Percentiles rank a stretch among this genome's conserved stretches.
Conservation (phyloP, 2,888 invertebrate genomes). For the Apotomis capreana region DNA sequence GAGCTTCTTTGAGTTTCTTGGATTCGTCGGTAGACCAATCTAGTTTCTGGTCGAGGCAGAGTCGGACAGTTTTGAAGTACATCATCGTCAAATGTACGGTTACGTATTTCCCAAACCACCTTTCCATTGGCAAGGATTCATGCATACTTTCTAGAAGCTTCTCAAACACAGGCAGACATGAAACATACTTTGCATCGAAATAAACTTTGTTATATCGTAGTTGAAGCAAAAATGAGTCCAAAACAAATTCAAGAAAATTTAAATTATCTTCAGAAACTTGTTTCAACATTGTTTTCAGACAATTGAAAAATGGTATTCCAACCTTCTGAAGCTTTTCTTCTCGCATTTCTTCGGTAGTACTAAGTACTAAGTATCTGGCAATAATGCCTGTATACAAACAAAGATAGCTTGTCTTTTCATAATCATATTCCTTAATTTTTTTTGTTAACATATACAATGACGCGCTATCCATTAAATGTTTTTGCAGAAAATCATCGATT, state of each 20-base stretch:
- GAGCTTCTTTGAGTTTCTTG: slow-evolving; percentile 24
- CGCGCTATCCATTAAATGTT: slow-evolving; percentile 42
- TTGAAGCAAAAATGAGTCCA: slow-evolving; percentile 48
- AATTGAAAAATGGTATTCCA: slow-evolving; percentile 54
- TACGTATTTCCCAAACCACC: slow-evolving; percentile 58
- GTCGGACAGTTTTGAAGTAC: slow-evolving; percentile 17
- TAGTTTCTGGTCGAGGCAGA: slow-evolving; percentile 11
- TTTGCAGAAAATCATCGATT: slow-evolving; percentile 46
- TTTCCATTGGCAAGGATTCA: slow-evolving; percentile 56
- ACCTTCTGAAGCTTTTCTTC: slow-evolving; percentile 50
- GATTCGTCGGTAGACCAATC: slow-evolving; percentile 30
- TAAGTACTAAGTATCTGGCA: slow-evolving; percentile 58
- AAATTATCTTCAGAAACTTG: slow-evolving; percentile 23
- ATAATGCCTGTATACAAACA: slow-evolving; percentile 53
- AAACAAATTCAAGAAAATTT: neutral
- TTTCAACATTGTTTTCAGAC: slow-evolving; percentile 46
- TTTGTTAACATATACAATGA: too few relatives aligned
- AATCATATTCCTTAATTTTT: neutral
- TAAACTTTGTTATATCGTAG: slow-evolving; percentile 59
- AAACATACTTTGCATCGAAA: slow-evolving; percentile 53
- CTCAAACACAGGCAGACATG: slow-evolving; percentile 58
- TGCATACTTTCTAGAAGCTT: slow-evolving; percentile 53
- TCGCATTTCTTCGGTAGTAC: slow-evolving; percentile 51
- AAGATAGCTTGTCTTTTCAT: neutral
- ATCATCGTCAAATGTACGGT: slow-evolving; percentile 40